phyloP scores from a whole-genome alignment of 2,797 vertebrate genomes.

The Spinibarbus caldwelli region DNA sequence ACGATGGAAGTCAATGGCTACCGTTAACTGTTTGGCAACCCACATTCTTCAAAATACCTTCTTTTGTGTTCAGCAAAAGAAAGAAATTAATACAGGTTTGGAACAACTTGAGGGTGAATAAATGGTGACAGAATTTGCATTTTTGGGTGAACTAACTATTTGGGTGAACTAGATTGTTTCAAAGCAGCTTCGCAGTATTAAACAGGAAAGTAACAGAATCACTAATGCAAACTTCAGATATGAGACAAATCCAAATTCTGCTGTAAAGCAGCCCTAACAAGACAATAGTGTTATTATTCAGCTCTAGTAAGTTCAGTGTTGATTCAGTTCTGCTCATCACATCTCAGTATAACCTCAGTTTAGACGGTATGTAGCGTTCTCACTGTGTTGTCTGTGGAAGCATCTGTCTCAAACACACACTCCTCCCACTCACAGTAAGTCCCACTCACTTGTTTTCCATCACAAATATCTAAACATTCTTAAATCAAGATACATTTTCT shows the following conservation, averaged over 20 bases:
- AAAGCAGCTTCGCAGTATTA: not conserved
- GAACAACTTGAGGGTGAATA: too few relatives aligned
- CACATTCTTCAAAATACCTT: too few relatives aligned
- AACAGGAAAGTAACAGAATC: not conserved
- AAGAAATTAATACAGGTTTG: too few relatives aligned
- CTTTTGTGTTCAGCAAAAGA: too few relatives aligned
- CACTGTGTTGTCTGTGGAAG: not conserved
- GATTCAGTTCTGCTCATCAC: not conserved
- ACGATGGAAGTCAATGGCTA: too few relatives aligned
- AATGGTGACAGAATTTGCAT: too few relatives aligned
- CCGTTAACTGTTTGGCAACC: too few relatives aligned
- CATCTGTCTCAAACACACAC: not conserved
- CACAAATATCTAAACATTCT: too few relatives aligned
- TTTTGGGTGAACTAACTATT: too few relatives aligned
- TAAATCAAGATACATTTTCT: too few relatives aligned
- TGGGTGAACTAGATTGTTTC: too few relatives aligned
- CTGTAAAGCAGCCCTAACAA: not conserved
- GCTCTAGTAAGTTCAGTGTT: not conserved
- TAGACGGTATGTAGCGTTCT: not conserved
- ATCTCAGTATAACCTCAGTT: not conserved
- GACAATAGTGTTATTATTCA: not conserved
- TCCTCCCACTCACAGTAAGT: constrained; percentile 8
- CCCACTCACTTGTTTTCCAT: too few relatives aligned
- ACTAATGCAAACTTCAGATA: not conserved
- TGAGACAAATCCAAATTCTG: not conserved